phyloP scores from a whole-genome alignment of 2,797 vertebrate genomes.

The Orestias chungarensis region DNA sequence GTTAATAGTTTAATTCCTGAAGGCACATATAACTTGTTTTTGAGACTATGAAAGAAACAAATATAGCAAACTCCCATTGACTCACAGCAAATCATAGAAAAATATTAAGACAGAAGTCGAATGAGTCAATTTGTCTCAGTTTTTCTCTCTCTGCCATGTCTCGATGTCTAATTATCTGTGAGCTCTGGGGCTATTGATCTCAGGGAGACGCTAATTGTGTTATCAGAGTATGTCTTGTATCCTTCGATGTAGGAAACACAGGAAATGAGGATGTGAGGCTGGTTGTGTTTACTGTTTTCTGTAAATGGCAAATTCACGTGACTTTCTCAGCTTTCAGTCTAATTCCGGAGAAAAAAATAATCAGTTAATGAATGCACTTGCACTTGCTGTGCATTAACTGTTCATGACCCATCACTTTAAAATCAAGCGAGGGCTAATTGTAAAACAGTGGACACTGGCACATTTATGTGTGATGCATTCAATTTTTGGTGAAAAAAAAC shows the following conservation, averaged over 20 bases:
- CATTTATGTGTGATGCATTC: too few species aligned
- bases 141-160: slow-evolving; percentile 24
- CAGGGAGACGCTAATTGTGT: slow-evolving; percentile 65
- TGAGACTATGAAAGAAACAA: slow-evolving; percentile 1
- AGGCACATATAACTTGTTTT: background rate
- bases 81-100: slow-evolving; percentile 13
- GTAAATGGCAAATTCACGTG: slow-evolving; percentile 25
- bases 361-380: slow-evolving; percentile 30
- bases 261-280: slow-evolving; percentile 71
- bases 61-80: slow-evolving; percentile 18
- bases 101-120: slow-evolving; percentile 26
- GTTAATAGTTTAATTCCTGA: slow-evolving; percentile 24
- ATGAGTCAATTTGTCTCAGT: slow-evolving; percentile 22
- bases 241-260: slow-evolving; percentile 57
- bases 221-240: slow-evolving; percentile 57
- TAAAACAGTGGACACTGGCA: background rate
- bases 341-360: slow-evolving; percentile 30
- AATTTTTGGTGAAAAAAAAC: too few species aligned
- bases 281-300: slow-evolving; percentile 63
- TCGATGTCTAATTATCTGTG: slow-evolving; percentile 61
- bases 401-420: background rate
- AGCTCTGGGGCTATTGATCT: slow-evolving; percentile 65
- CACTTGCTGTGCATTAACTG: background rate
- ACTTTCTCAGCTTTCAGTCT: slow-evolving; percentile 24
- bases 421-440: background rate